Evolutionary conservation across 2,797 vertebrate genomes (phyloP).

Genomic region (Hypotaenidia okinawae): DNA sequence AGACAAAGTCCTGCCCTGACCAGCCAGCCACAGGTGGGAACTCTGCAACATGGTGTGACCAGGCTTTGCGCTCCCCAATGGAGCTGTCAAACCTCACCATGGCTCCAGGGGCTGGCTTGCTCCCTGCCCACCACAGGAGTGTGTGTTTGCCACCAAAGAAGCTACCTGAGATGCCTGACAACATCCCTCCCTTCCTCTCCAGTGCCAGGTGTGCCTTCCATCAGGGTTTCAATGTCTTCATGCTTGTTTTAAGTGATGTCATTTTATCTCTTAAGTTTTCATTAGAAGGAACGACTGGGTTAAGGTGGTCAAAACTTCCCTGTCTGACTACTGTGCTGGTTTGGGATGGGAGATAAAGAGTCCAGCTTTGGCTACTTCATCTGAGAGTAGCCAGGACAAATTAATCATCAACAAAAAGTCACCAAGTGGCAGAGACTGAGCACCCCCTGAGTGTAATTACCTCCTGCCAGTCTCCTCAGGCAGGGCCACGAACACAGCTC

Average conservation of each 20-base stretch:
- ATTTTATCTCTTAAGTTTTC: neutral
- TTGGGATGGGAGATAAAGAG: neutral
- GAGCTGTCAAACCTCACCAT: neutral
- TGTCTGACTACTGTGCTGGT: neutral
- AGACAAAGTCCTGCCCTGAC: neutral
- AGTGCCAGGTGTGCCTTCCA: neutral
- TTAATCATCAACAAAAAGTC: too few species aligned
- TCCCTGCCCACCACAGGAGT: accelerated
- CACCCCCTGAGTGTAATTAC: accelerated
- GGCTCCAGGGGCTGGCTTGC: neutral
- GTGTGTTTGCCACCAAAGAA: neutral
- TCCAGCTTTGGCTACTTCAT: neutral
- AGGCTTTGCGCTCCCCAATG: neutral
- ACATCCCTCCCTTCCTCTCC: neutral
- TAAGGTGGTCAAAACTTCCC: neutral
- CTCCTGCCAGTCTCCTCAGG: neutral
- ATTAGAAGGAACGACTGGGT: neutral
- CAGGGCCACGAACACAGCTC: neutral
- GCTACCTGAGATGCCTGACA: neutral
- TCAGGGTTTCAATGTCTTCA: neutral
- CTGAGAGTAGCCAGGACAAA: neutral
- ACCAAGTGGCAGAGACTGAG: neutral
- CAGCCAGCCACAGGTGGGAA: neutral
- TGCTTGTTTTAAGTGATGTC: neutral
- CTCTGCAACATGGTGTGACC: accelerated